Evolutionary conservation across 2,888 invertebrate genomes (phyloP), one percentile per base, ranked within the genome.

Genomic region (Metopia argyrocephala): DNA sequence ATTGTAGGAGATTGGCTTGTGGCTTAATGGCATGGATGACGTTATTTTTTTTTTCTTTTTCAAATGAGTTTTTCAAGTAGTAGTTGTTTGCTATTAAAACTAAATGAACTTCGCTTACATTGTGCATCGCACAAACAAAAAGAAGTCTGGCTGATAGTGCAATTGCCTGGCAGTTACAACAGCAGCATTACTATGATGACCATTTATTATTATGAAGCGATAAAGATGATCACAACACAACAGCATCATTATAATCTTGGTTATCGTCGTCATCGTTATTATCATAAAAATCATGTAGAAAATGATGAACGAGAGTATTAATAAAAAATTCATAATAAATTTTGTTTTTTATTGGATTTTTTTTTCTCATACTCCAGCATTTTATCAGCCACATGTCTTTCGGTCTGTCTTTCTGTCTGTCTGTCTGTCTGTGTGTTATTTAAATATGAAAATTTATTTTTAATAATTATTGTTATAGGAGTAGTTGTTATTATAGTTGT

Each of bases 251-350:
- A 48, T 25, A 5, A 65, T 38, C 5, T 61, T 61, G 25, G 66
- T 68, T 5, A 20, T 52, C 9, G 31, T 23, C n/a, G 46, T 61
- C 9, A 46, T 62, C 50, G 5, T 65, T 5, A 48, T 66, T 20
- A 59, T 65, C 57, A 9, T 74, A 28, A 27, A 46, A 68, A 76
- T 56, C n/a, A n/a, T n/a, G n/a, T n/a, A n/a, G n/a, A n/a, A n/a
- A n/a, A n/a, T n/a, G n/a, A n/a, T n/a, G n/a, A n/a, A n/a, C n/a
- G n/a, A n/a, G n/a, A n/a, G 71, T 71, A 80, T 80, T 80, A 80
- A n/a, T n/a, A n/a, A n/a, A n/a, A 80, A 80, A 80, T 80, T 76
- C 80, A 80, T 73, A 80, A 76, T 65, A 69, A 80, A 62, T 73
- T 68, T n/a, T n/a, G n/a, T n/a, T n/a, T n/a, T n/a, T n/a, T n/a